Percentiles rank a stretch among this genome's conserved stretches.
These are phyloP conservation scores for Conomelus anceps DNA, from an alignment of 2,888 invertebrate genomes.

Conservation along the genomic window DNA sequence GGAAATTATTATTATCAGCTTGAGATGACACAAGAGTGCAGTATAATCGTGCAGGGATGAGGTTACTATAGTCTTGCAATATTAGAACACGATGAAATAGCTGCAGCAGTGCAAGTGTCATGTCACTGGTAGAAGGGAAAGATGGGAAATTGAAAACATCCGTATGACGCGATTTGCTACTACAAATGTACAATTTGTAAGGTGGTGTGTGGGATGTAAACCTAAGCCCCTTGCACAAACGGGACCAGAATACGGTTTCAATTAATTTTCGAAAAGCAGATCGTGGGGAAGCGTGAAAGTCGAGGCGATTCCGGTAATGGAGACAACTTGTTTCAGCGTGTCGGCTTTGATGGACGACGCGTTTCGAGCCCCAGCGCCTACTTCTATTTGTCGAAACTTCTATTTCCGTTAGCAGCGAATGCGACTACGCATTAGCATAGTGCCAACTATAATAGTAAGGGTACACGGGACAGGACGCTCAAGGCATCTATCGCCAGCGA, in stretches of 20 bases:
- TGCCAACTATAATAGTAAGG: neutral
- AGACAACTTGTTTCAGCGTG: neutral
- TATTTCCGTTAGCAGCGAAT: neutral
- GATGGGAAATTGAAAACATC: neutral
- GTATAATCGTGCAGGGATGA: neutral
- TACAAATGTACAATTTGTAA: neutral
- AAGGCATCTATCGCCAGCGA: neutral
- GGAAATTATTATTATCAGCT: neutral
- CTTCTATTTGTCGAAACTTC: neutral
- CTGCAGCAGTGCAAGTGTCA: too few relatives aligned
- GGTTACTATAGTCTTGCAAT: neutral
- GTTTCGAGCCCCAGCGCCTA: neutral
- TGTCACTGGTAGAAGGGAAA: neutral
- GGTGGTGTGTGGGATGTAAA: neutral
- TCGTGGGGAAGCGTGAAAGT: neutral
- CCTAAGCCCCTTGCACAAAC: too few relatives aligned
- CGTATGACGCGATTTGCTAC: neutral
- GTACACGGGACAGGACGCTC: too few relatives aligned
- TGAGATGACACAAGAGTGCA: neutral
- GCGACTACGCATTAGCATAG: neutral
- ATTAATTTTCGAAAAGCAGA: neutral
- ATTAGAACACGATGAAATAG: neutral
- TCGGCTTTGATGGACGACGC: neutral
- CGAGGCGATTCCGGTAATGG: neutral
- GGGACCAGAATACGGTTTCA: neutral